A percentile compares a stretch with the other conserved stretches of the same genome.
Conservation (phyloP, 2,888 invertebrate genomes). For the Syrphus vitripennis region DNA sequence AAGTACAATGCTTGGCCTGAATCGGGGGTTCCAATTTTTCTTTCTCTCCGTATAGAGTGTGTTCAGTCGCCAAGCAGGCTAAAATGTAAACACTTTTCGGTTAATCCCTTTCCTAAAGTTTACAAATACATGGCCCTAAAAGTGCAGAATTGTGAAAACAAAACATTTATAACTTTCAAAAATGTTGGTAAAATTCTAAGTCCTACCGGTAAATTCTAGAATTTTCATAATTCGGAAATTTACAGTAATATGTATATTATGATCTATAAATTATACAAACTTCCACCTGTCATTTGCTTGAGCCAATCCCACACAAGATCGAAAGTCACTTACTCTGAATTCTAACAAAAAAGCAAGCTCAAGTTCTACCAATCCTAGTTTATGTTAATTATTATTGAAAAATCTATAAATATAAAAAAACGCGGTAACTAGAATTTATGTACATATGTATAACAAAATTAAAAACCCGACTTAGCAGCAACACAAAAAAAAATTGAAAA, state of each 20-base stretch:
- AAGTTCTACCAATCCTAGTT: slow-evolving; percentile 42
- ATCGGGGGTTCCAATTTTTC: too few relatives aligned
- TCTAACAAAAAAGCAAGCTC: slow-evolving; percentile 21
- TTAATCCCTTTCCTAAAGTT: too few relatives aligned
- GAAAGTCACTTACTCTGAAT: slow-evolving; percentile 43
- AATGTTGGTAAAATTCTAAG: too few relatives aligned
- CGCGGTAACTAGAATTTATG: background rate
- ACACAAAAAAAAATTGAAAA: slow-evolving; percentile 17
- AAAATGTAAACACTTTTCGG: too few relatives aligned
- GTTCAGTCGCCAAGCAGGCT: too few relatives aligned
- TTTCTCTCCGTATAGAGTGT: too few relatives aligned
- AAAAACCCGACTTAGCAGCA: background rate
- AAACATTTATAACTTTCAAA: too few relatives aligned
- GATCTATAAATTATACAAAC: background rate
- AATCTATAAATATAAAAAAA: background rate
- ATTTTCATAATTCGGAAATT: too few relatives aligned
- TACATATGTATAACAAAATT: background rate
- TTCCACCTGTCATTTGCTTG: slow-evolving; percentile 8
- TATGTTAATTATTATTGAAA: slow-evolving; percentile 31
- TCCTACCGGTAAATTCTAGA: too few relatives aligned
- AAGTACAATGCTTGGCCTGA: too few relatives aligned
- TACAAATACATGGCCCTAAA: too few relatives aligned
- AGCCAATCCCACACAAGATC: slow-evolving; percentile 25
- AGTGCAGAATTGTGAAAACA: too few relatives aligned
- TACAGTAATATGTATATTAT: background rate